A percentile compares a stretch with the other conserved stretches of the same genome.
Evolutionary conservation across 2,888 invertebrate genomes (phyloP).

Genomic region (Aphidius colemani): DNA sequence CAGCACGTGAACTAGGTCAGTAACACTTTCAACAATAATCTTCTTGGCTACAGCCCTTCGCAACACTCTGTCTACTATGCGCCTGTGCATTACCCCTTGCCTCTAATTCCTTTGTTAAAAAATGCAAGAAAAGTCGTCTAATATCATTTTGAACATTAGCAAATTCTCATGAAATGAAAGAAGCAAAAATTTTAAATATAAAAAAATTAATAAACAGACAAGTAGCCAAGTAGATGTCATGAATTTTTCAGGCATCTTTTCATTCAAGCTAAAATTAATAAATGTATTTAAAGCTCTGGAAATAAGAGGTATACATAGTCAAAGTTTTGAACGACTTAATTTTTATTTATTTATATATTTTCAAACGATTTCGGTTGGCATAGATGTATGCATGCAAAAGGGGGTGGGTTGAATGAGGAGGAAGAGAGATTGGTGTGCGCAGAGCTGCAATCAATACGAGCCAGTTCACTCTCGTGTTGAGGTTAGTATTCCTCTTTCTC

Average conservation of each 20-base stretch:
- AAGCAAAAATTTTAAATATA: too few relatives aligned
- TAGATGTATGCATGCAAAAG: too few relatives aligned
- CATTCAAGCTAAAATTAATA: too few relatives aligned
- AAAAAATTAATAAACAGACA: too few relatives aligned
- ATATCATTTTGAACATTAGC: too few relatives aligned
- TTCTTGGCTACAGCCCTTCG: constrained; percentile 2
- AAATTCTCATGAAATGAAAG: too few relatives aligned
- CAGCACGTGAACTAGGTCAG: constrained; percentile 45
- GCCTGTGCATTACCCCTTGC: constrained; percentile 16
- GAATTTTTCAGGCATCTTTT: too few relatives aligned
- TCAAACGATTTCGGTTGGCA: background rate
- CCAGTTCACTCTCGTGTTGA: constrained; percentile 37
- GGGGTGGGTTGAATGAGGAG: constrained; percentile 30
- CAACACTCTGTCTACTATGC: constrained; percentile 6
- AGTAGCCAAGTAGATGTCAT: too few relatives aligned
- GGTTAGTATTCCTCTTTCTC: constrained; percentile 28
- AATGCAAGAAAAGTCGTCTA: too few relatives aligned
- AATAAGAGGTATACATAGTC: background rate
- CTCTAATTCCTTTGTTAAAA: too few relatives aligned
- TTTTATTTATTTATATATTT: too few relatives aligned
- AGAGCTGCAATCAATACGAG: constrained; percentile 46
- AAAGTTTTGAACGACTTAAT: too few relatives aligned
- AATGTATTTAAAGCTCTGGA: background rate
- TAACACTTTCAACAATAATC: constrained; percentile 39
- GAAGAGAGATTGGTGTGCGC: constrained; percentile 15